phyloP scores from a whole-genome alignment of 2,888 invertebrate species.

The Hemicrepidius hirtus region DNA sequence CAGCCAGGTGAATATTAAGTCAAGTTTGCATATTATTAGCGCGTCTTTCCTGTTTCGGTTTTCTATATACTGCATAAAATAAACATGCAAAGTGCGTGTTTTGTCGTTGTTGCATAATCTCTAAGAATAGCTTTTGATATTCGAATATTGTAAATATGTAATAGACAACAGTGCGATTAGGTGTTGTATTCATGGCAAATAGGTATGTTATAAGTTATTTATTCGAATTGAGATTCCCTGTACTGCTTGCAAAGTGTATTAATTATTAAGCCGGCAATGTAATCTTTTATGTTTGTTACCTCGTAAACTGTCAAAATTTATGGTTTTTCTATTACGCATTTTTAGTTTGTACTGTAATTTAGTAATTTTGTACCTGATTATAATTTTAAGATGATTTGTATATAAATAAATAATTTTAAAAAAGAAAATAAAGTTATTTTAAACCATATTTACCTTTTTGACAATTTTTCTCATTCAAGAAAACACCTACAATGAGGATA shows the following conservation, averaged over 20 bases:
- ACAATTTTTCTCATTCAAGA: neutral
- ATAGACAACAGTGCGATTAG: conserved; percentile 21
- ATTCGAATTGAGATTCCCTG: conserved; percentile 29
- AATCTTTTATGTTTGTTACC: neutral
- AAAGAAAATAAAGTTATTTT: conserved; percentile 4
- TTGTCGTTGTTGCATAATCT: conserved; percentile 54
- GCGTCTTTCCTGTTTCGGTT: conserved; percentile 62
- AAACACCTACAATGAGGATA: neutral
- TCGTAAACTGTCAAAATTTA: conserved; percentile 19
- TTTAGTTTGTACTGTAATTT: conserved; percentile 35
- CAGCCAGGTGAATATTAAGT: conserved; percentile 64
- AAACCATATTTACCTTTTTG: neutral
- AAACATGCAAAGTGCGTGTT: conserved; percentile 56
- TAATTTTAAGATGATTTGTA: conserved; percentile 43
- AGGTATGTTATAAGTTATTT: conserved; percentile 18
- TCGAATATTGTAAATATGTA: conserved; percentile 41
- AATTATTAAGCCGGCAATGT: neutral
- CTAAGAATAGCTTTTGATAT: conserved; percentile 53
- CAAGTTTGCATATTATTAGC: conserved; percentile 62
- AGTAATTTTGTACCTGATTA: conserved; percentile 48
- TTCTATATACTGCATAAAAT: conserved; percentile 45
- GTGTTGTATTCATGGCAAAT: conserved; percentile 32
- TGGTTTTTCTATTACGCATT: conserved; percentile 12
- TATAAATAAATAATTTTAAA: conserved; percentile 25
- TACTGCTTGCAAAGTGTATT: conserved; percentile 23